Percentiles rank a stretch among this genome's conserved stretches.
phyloP scores from a whole-genome alignment of 1,140 invertebrate genomes.

The Ridgeia piscesae region DNA sequence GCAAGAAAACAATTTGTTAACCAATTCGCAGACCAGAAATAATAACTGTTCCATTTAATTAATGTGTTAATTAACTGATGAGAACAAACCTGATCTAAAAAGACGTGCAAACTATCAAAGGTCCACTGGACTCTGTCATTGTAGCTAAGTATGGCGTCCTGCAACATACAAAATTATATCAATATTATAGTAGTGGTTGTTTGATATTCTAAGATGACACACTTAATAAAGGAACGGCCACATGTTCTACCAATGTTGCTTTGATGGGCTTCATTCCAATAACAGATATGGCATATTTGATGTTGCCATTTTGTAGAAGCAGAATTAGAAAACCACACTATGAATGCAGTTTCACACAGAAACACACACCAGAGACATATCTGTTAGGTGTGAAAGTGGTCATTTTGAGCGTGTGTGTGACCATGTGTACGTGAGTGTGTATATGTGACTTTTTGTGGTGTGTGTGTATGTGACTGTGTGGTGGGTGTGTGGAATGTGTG shows the following conservation, averaged over 20 bases:
- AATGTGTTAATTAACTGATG: not conserved
- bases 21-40: not conserved
- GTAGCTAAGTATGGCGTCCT: slow-evolving; percentile 11
- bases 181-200: slow-evolving; percentile 2
- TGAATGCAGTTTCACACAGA: not conserved
- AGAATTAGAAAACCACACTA: not conserved
- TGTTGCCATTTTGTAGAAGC: not conserved
- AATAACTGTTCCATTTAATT: not conserved
- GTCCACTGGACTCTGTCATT: not conserved
- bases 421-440: no score
- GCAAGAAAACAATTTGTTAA: not conserved
- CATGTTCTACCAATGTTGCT: not conserved
- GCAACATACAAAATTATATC: not conserved
- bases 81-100: not conserved
- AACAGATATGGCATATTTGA: not conserved
- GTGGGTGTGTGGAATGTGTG: no score
- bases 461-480: no score
- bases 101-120: not conserved
- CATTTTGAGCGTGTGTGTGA: no score
- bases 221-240: not conserved
- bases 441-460: no score
- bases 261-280: not conserved
- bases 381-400: no score
- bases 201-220: not conserved
- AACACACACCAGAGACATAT: no score